A percentile compares a stretch with the other conserved stretches of the same genome.
phyloP scores from a whole-genome alignment of 2,113 vertebrate genomes.

The Osmerus mordax region DNA sequence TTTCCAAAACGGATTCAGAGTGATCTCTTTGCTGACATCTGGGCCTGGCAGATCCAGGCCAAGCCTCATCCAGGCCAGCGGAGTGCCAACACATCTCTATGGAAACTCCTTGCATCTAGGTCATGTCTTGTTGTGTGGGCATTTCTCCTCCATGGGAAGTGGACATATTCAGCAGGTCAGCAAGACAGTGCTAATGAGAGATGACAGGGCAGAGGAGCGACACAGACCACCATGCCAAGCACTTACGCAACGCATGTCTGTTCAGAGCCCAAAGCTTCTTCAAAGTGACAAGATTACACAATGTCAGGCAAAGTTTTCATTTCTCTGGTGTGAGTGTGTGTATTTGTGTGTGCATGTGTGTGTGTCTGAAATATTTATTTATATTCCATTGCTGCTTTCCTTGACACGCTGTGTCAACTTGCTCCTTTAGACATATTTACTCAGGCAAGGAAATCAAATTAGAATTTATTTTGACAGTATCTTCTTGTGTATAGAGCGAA shows the following conservation, averaged over 20 bases:
- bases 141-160: slow-evolving; percentile 1
- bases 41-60: too few relatives aligned
- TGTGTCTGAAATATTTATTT: not conserved
- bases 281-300: slow-evolving; percentile 39
- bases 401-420: not conserved
- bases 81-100: not conserved
- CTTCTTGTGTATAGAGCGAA: slow-evolving; percentile 40
- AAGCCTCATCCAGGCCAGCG: not conserved
- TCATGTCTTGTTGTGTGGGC: slow-evolving; percentile 1
- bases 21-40: too few relatives aligned
- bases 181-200: slow-evolving; percentile 35
- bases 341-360: not conserved
- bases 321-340: slow-evolving; percentile 9
- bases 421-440: slow-evolving; percentile 22
- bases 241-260: slow-evolving; percentile 29
- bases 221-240: slow-evolving; percentile 8
- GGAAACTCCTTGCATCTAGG: not conserved
- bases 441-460: slow-evolving; percentile 40
- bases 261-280: slow-evolving; percentile 29
- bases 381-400: not conserved
- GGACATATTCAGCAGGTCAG: slow-evolving; percentile 16
- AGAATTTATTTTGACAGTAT: slow-evolving; percentile 52
- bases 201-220: slow-evolving; percentile 29
- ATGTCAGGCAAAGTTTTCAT: slow-evolving; percentile 16
- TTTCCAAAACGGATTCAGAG: too few relatives aligned